phyloP scores from a whole-genome alignment of 2,888 invertebrate species.

The Pherbina coryleti region DNA sequence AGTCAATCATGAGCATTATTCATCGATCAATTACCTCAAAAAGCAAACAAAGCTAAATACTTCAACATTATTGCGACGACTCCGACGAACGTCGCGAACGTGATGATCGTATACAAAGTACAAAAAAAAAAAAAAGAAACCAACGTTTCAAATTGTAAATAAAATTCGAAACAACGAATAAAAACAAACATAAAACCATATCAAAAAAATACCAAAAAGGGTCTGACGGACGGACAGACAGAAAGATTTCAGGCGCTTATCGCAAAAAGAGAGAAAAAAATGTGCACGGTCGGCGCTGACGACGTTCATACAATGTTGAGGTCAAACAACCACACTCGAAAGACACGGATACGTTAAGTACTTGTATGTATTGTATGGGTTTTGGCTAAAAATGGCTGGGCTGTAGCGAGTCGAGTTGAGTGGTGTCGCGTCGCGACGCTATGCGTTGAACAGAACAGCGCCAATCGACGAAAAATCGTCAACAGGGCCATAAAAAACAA shows the following conservation, averaged over 20 bases:
- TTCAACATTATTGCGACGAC: constrained; percentile 41
- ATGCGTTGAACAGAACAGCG: constrained; percentile 3
- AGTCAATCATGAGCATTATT: constrained; percentile 49
- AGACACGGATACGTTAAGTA: background rate
- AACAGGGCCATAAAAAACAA: constrained; percentile 35
- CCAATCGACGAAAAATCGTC: constrained; percentile 27
- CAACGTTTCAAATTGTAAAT: constrained; percentile 24
- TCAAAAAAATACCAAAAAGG: background rate
- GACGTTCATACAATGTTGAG: constrained; percentile 23
- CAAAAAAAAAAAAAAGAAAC: constrained; percentile 35
- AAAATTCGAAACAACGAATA: constrained; percentile 16
- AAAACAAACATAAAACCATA: background rate
- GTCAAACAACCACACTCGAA: constrained; percentile 35
- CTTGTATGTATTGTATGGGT: background rate
- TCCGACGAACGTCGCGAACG: constrained; percentile 46
- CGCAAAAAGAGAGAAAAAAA: background rate
- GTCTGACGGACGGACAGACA: constrained; percentile 1
- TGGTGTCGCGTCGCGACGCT: background rate
- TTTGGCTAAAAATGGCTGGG: background rate
- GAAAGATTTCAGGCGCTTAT: constrained; percentile 21
- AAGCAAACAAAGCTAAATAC: constrained; percentile 41
- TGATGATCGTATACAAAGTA: constrained; percentile 49
- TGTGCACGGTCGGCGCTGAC: constrained; percentile 12
- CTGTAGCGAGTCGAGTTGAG: background rate
- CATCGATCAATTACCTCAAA: constrained; percentile 51